Conservation (phyloP, 2,888 invertebrate genomes). For the Agrotis ipsilon region DNA sequence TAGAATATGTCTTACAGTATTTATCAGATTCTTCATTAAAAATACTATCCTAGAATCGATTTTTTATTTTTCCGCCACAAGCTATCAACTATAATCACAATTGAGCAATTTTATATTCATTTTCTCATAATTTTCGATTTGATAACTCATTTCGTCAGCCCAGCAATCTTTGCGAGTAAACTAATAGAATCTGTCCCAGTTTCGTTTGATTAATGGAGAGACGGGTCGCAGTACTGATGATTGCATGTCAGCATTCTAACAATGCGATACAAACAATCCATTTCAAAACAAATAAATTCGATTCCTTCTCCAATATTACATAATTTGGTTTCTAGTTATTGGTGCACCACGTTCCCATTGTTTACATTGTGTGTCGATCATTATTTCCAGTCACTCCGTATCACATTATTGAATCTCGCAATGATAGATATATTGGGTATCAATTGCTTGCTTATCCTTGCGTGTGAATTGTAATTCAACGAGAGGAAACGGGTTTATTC, state of each 20-base stretch:
- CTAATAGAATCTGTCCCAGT: slow-evolving; percentile 73
- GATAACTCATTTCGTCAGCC: slow-evolving; percentile 59
- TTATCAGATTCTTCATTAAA: neutral
- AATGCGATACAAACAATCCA: slow-evolving; percentile 67
- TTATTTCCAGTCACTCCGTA: slow-evolving; percentile 76
- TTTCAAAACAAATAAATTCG: slow-evolving; percentile 67
- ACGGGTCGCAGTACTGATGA: slow-evolving; percentile 75
- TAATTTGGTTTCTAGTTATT: slow-evolving; percentile 75
- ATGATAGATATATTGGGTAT: slow-evolving; percentile 46
- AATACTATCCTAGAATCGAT: neutral
- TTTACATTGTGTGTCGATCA: slow-evolving; percentile 72
- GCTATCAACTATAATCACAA: slow-evolving; percentile 36
- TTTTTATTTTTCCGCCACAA: slow-evolving; percentile 17
- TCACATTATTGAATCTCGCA: slow-evolving; percentile 71
- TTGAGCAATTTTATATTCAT: slow-evolving; percentile 51
- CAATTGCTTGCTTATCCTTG: slow-evolving; percentile 53
- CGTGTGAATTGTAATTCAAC: slow-evolving; percentile 44
- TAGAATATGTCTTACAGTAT: neutral
- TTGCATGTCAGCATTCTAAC: slow-evolving; percentile 66
- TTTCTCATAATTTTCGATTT: slow-evolving; percentile 56
- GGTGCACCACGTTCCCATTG: slow-evolving; percentile 70
- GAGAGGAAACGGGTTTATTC: slow-evolving; percentile 39
- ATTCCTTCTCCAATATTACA: slow-evolving; percentile 72
- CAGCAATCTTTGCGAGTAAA: slow-evolving; percentile 58
- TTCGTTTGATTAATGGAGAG: slow-evolving; percentile 81